Base-by-base conservation (phyloP, 2,113 vertebrate species). In the Chamaea fasciata region DNA sequence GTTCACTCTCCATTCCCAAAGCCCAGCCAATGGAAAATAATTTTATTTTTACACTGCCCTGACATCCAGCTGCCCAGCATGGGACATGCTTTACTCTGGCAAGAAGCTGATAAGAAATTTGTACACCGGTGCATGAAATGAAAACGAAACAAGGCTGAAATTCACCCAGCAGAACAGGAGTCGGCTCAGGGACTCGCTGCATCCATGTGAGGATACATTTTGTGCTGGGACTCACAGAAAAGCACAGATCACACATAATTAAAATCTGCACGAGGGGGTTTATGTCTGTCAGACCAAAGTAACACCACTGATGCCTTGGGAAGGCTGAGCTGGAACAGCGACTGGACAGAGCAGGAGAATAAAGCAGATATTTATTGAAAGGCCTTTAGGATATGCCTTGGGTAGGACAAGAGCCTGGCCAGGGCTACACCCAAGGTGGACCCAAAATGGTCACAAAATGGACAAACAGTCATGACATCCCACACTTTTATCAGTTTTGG, bases 41-140 rank as follows among this genome's bases (percentile, higher is more conserved):
- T n/a, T 84, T 68, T 60, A 67, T 75, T 94, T 81, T 87, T 55
- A 76, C 35, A 14, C 49, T 53, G 9, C 31, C 35, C 74, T 88
- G 78, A 69, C 47, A 91, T 30, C 16, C 70, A 69, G n/a, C 46
- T 90, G 82, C 70, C 70, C 69, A 92, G 70, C 81, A 85, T 11
- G 62, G 50, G 46, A 76, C 53, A 83, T 31, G 8, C 67, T 11
- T 50, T 73, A 14, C 78, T 84, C 65, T 68, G 21, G 73, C 60
- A 87, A 82, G 81, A 35, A 57, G 73, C 52, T 81, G 73, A 96
- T 91, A 85, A 50, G 84, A 69, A 96, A 94, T 93, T 91, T 94
- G 94, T 94, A 95, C 83, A 91, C 10, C 2, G 0, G 57, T 69
- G 87, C 84, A 23, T 91, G 89, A 95, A 96, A 94, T 91, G 89